phyloP scores from a whole-genome alignment of 30 jellyfish, hydroid and myxozoan species.

The Aurelia aurita complex sp. Pacific region DNA sequence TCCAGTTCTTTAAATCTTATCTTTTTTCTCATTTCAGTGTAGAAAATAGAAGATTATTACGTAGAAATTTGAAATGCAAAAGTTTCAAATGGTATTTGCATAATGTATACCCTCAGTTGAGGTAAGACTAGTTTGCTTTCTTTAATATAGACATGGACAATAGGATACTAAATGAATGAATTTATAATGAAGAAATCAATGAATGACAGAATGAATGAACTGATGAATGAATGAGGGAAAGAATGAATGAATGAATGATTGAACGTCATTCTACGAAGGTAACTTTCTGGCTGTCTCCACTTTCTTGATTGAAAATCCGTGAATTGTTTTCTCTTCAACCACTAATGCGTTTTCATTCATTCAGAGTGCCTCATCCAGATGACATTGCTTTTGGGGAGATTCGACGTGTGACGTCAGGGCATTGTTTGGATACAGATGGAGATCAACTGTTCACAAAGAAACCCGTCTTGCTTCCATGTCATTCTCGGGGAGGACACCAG shows the following conservation, averaged over 20 bases:
- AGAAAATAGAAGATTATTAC: conserved; percentile 35
- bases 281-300: no score
- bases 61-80: conserved; percentile 66
- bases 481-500: conserved; percentile 61
- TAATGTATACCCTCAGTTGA: conserved; percentile 76
- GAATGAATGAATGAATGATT: no score
- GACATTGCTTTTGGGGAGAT: conserved; percentile 82
- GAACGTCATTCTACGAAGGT: no score
- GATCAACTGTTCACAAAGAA: no score
- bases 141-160: no score
- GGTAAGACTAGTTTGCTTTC: conserved; percentile 24
- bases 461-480: conserved; percentile 45
- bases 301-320: no score
- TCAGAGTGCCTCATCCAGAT: conserved; percentile 68
- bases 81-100: conserved; percentile 80
- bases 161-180: no score
- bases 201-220: no score
- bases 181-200: no score
- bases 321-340: no score
- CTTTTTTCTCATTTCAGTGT: conserved; percentile 36
- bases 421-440: conserved; percentile 38
- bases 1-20: not conserved
- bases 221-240: no score
- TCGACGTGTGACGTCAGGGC: conserved; percentile 28
- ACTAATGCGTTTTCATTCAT: not conserved